Base-by-base conservation (phyloP, 2,888 invertebrate species). In the Lomographa bimaculata region DNA sequence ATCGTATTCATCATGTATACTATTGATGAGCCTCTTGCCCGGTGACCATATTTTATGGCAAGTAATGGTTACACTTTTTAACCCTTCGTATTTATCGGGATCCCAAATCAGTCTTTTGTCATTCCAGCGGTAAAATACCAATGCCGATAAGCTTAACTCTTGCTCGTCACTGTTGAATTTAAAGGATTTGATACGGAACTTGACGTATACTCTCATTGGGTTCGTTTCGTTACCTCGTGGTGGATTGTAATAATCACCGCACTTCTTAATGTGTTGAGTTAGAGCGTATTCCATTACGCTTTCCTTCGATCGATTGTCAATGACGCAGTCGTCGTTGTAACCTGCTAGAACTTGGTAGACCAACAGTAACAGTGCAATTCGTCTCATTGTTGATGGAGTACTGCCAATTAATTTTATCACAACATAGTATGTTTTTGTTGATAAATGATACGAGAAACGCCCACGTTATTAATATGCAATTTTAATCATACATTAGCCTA, bases 91-190 rank as follows among this genome's bases (percentile, higher is more conserved):
- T 17, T 65, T 54, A 1, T 34, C 41, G 0, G 59, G 57, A n/a
- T 73, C 50, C 76, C 76, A 76, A 32, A 46, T 49, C 1, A 72
- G 41, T n/a, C 69, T 54, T 0, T 53, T 28, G 7, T 76, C 70
- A 0, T n/a, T 21, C 70, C 71, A 76, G 0, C 12, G 1, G 0
- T 67, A 2, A 0, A 25, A 16, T 7, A 55, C 42, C 63, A 56
- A 56, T 1, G 40, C 55, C 5, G 53, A 39, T 0, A 63, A 33
- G 0, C 42, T 29, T 7, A 81, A 63, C 0, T 49, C 16, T 18
- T 66, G 61, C 11, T 60, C 46, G 0, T 55, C 41, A 6, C 48
- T 51, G 12, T 59, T 45, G 4, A 70, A 71, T 1, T 23, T 25
- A 21, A 80, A 77, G 0, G 45, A 43, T 40, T 59, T 67, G 5